These are phyloP conservation scores for Leucophenga montana DNA, from an alignment of 2,888 invertebrate species.

Conservation along the genomic window DNA sequence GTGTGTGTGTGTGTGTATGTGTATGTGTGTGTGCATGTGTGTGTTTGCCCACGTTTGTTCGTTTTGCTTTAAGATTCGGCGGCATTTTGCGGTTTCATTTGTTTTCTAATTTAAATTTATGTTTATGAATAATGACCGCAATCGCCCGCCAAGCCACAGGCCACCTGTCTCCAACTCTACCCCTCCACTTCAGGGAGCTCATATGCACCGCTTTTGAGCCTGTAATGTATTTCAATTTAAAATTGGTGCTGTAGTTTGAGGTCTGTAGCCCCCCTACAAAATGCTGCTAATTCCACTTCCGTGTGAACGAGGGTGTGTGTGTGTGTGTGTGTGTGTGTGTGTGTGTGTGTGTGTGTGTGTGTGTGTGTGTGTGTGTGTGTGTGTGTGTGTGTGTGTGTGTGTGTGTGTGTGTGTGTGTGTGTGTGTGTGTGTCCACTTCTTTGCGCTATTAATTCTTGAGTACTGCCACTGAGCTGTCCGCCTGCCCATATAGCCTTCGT, in stretches of 20 bases:
- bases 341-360: too few relatives aligned
- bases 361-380: too few relatives aligned
- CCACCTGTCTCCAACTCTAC: not conserved
- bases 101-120: conserved; percentile 68
- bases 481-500: not conserved
- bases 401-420: conserved; percentile 10
- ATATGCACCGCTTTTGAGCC: not conserved
- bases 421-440: too few relatives aligned
- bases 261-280: too few relatives aligned
- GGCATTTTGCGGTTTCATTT: conserved; percentile 57
- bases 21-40: too few relatives aligned
- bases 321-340: too few relatives aligned
- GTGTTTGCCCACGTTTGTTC: not conserved
- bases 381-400: too few relatives aligned
- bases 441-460: conserved; percentile 2
- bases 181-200: not conserved
- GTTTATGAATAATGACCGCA: conserved; percentile 59
- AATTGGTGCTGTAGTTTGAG: conserved; percentile 14
- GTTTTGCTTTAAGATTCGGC: conserved; percentile 52
- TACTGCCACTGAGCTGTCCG: not conserved
- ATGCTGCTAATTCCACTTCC: too few relatives aligned
- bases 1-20: too few relatives aligned
- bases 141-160: not conserved
- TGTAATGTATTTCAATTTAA: not conserved
- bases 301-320: too few relatives aligned